phyloP scores from a whole-genome alignment of 2,797 vertebrate species.

The Sebastes trivittatus region DNA sequence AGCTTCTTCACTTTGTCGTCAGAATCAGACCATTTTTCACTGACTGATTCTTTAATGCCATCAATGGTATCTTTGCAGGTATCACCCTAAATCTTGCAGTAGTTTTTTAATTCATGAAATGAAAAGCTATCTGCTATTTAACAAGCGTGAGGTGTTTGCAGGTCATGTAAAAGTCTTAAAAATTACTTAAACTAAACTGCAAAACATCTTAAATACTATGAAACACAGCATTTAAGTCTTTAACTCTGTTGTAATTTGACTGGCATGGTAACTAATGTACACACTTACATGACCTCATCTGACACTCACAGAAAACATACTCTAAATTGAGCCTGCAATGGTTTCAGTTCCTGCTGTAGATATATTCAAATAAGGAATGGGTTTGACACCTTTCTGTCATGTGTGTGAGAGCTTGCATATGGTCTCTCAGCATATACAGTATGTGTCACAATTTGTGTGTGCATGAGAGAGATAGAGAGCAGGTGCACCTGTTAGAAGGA shows the following conservation, averaged over 20 bases:
- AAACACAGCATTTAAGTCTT: not conserved
- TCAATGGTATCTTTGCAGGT: too few species aligned
- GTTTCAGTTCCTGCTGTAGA: constrained; percentile 41
- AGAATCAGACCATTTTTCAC: too few species aligned
- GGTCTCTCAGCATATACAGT: not conserved
- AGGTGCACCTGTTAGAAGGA: constrained; percentile 9
- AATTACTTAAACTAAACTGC: not conserved
- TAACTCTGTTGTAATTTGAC: not conserved
- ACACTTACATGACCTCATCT: not conserved
- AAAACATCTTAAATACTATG: not conserved
- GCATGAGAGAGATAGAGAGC: not conserved
- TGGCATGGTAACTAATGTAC: not conserved
- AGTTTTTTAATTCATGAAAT: too few species aligned
- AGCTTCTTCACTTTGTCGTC: too few species aligned
- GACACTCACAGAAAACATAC: not conserved
- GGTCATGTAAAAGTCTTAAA: too few species aligned
- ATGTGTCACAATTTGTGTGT: not conserved
- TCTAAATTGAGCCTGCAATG: not conserved
- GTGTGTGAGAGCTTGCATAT: not conserved
- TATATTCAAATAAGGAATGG: not conserved
- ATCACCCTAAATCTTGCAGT: too few species aligned
- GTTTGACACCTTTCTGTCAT: not conserved
- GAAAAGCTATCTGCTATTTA: too few species aligned
- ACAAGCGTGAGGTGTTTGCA: too few species aligned
- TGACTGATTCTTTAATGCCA: too few species aligned